Base-by-base conservation (phyloP, 2,888 invertebrate genomes). In the Agelastica alni region DNA sequence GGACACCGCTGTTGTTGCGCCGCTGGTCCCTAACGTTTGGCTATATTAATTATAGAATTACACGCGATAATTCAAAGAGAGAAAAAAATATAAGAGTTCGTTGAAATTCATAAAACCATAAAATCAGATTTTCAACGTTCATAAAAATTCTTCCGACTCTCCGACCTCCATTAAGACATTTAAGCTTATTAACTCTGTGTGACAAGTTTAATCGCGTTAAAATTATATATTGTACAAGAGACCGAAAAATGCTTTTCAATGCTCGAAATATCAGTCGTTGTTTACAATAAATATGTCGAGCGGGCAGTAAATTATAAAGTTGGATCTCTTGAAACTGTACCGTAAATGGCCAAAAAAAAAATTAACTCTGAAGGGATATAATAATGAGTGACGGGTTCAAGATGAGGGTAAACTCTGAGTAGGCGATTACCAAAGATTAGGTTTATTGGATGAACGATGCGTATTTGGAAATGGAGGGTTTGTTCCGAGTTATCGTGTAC, bases 251-350 rank as follows among this genome's bases (percentile, higher is more conserved):
- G 51, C 42, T 41, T 26, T 51, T 55, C 55, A 43, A 51, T 46
- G 32, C 42, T 20, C 30, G 26, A 51, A 39, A 44, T 20, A 42
- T 36, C 42, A n/a, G n/a, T 46, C 37, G 51, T 18, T 55, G 55
- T 55, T 55, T 51, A 51, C 51, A 55, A 55, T 55, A 55, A 55
- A 55, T 55, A 55, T 37, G 55, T 55, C 55, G 43, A 36, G 30
- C n/a, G 42, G 30, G 16, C 51, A 46, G 20, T 55, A 28, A 51
- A 55, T 55, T 55, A 46, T 55, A 51, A 45, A 51, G 31, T 18
- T 17, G 16, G 31, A 43, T 17, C 43, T 31, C 30, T 43, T 43
- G 30, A 43, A 30, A 30, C 30, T 28, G 41, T 41, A 13, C 13
- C 26, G 13, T 41, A 28, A 31, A 30, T 10, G 12, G n/a, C 28